These are phyloP conservation scores for Hyperopisus bebe DNA, from an alignment of 2,113 vertebrate species.

Conservation along the genomic window DNA sequence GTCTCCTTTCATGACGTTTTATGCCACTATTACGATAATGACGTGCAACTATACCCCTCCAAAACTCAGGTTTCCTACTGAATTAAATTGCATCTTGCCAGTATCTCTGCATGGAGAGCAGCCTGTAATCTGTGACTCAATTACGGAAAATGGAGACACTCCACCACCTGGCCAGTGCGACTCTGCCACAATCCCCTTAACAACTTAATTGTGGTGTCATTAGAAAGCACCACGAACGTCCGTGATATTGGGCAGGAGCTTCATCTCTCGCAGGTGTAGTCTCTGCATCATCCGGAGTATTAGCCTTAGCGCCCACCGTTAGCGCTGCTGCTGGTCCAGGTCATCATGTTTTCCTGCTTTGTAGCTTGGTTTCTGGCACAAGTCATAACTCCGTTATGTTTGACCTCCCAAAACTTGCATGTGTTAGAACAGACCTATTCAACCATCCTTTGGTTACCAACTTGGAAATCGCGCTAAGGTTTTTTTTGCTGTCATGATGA, in stretches of 20 bases:
- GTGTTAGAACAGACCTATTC: background rate
- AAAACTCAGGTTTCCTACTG: background rate
- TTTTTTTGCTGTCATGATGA: background rate
- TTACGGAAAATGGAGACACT: background rate
- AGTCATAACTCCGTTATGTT: background rate
- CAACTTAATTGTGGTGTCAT: conserved; percentile 3
- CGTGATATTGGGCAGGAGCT: background rate
- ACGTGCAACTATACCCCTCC: background rate
- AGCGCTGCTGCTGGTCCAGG: background rate
- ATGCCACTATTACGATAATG: background rate
- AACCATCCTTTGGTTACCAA: background rate
- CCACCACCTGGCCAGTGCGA: background rate
- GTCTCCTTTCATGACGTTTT: background rate
- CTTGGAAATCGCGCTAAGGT: background rate
- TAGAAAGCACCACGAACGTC: background rate
- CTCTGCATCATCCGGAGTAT: background rate
- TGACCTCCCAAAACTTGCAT: background rate
- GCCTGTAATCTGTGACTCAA: background rate
- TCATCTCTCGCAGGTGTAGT: background rate
- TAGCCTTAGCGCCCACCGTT: background rate
- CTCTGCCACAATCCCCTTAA: background rate
- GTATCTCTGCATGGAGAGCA: background rate
- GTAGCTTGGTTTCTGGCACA: background rate
- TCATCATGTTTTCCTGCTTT: background rate
- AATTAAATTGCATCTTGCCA: background rate